Evolutionary conservation across 2,888 invertebrate genomes (phyloP).

Genomic region (Lumbricus terrestris): DNA sequence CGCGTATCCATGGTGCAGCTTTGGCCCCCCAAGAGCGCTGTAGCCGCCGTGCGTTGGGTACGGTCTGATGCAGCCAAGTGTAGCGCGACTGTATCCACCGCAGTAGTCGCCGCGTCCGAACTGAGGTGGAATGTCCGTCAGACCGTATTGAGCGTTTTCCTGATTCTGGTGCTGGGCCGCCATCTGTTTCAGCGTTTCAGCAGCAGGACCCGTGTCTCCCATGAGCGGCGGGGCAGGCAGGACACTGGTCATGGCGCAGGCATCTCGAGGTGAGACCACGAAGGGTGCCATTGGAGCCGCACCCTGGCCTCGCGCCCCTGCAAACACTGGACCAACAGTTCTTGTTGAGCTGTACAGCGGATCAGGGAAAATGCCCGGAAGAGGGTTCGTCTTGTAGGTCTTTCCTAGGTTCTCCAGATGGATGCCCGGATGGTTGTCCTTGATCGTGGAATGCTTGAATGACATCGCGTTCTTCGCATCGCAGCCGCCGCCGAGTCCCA

Average conservation of each 20-base stretch:
- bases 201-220: slow-evolving; percentile 73
- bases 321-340: neutral
- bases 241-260: slow-evolving; percentile 12
- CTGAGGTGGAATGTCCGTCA: neutral
- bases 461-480: neutral
- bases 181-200: slow-evolving; percentile 93
- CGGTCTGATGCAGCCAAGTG: neutral
- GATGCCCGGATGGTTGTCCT: neutral
- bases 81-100: neutral
- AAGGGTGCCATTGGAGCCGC: neutral
- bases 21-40: neutral
- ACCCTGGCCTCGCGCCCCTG: neutral
- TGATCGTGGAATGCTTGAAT: neutral
- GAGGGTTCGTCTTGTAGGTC: slow-evolving; percentile 6
- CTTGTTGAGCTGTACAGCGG: neutral
- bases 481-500: slow-evolving; percentile 12
- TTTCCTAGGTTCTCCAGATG: neutral
- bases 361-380: neutral
- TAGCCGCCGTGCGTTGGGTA: neutral
- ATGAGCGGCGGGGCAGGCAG: slow-evolving; percentile 16
- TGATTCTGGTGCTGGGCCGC: slow-evolving; percentile 90
- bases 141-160: slow-evolving; percentile 30
- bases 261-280: neutral
- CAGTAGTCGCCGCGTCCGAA: slow-evolving; percentile 17
- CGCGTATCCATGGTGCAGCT: neutral